phyloP scores from a whole-genome alignment of 2,113 vertebrate genomes.

The Onychorhynchus coronatus region DNA sequence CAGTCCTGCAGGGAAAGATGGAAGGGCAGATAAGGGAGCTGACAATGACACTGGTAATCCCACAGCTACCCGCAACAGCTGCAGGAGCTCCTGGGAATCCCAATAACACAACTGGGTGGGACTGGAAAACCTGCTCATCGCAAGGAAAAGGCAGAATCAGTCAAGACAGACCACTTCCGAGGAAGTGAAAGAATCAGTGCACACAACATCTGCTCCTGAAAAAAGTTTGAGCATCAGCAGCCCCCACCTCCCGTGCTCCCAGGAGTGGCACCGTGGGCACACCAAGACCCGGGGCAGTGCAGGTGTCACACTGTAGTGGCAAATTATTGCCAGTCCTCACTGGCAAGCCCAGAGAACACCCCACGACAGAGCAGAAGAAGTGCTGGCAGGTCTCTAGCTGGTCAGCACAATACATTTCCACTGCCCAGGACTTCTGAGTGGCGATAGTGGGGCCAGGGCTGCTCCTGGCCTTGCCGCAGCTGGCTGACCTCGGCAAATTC shows the following conservation, averaged over 20 bases:
- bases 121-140: neutral
- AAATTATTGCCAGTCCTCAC: neutral
- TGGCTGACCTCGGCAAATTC: neutral
- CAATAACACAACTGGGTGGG: neutral
- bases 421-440: rapidly evolving
- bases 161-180: neutral
- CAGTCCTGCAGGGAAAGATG: rapidly evolving
- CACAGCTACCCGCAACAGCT: neutral
- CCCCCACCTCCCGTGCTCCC: neutral
- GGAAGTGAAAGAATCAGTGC: neutral
- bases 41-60: rapidly evolving
- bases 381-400: neutral
- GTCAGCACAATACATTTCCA: neutral
- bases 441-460: neutral
- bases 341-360: rapidly evolving
- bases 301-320: rapidly evolving
- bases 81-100: neutral
- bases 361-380: neutral
- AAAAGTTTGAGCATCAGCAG: neutral
- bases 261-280: rapidly evolving
- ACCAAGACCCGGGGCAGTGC: neutral
- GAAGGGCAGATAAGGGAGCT: neutral
- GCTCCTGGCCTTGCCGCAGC: neutral
- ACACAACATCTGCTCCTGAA: neutral
- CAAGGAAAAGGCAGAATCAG: neutral